Percentiles rank a stretch among this genome's conserved stretches.
These are phyloP conservation scores for Coturnix japonica DNA, from an alignment of 2,113 vertebrate genomes.

Conservation along the genomic window DNA sequence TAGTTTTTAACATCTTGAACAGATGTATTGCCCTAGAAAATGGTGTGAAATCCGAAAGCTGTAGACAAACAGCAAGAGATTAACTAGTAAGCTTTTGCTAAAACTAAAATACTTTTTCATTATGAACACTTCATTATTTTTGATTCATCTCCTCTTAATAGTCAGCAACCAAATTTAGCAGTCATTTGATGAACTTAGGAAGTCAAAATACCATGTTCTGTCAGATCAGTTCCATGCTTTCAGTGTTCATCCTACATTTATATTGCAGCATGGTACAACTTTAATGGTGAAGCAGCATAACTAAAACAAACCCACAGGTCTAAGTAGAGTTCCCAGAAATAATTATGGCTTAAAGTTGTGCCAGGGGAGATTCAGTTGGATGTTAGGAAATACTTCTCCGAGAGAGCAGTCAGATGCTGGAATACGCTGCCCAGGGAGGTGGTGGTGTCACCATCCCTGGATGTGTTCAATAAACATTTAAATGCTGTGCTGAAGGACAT, in stretches of 20 bases:
- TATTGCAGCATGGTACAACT: rapidly evolving
- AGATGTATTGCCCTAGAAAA: conserved; percentile 39
- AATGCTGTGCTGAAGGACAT: too few relatives aligned
- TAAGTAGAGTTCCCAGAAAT: background rate
- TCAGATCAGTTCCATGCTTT: background rate
- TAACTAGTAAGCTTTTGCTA: background rate
- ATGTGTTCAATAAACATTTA: too few relatives aligned
- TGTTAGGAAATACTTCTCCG: too few relatives aligned
- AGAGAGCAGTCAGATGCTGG: too few relatives aligned
- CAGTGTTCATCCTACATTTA: background rate
- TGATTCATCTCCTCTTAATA: background rate
- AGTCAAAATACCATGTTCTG: background rate
- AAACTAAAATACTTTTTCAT: background rate
- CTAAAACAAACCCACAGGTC: background rate
- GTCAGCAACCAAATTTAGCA: background rate
- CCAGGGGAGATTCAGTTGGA: too few relatives aligned
- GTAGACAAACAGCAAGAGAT: background rate
- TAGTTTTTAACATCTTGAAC: conserved; percentile 32
- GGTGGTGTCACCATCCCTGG: too few relatives aligned
- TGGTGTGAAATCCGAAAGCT: conserved; percentile 3
- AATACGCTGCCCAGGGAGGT: too few relatives aligned
- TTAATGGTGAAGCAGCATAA: background rate
- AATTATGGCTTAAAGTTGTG: too few relatives aligned
- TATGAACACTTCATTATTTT: background rate
- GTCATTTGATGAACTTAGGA: background rate